Evolutionary conservation across 2,797 vertebrate species (phyloP), one percentile per base, ranked within the genome.

Genomic region (Halcyon badia): DNA sequence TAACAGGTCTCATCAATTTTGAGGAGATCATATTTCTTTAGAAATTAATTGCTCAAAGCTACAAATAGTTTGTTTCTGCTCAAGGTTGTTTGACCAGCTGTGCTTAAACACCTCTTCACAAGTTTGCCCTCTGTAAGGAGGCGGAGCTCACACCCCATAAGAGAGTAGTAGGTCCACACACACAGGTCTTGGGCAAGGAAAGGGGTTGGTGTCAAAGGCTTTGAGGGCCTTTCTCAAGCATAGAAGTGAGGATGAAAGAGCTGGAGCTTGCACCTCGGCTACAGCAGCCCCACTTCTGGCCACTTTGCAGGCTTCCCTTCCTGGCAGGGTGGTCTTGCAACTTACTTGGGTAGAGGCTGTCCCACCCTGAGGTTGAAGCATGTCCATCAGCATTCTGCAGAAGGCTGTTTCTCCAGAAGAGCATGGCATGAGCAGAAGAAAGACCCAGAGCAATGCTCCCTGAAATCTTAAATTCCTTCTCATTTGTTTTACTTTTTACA

Each of bases 391-490:
- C 12, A 37, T 39, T 80, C 62, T 77, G 68, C n/a, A 52, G 48
- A 73, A 79, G 20, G 20, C 35, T 58, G 17, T 35, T 91, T 83
- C 30, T 85, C 26, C 35, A 61, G 33, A 81, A 57, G 6, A 71
- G 13, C 56, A 54, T 10, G 37, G 54, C 24, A n/a, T 9, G 11
- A 83, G 31, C 72, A 56, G 52, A 79, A 76, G 6, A 11, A 56
- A 87, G 77, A 4, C 11, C 3, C 33, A 24, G 42, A 54, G 9
- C 17, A 4, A 11, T 78, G 20, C 14, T 76, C n/a, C 25, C 8
- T 66, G 58, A 92, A 93, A 42, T 83, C 17, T 65, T 75, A 62
- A 88, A 60, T 66, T 69, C 35, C 13, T 83, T 37, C 58, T 69
- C 1, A 0, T 54, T 79, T 70, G 28, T 30, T 83, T 58, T 54